A percentile compares a stretch with the other conserved stretches of the same genome.
Evolutionary conservation across 2,113 vertebrate species (phyloP).

Genomic region (Nothobranchius furzeri): DNA sequence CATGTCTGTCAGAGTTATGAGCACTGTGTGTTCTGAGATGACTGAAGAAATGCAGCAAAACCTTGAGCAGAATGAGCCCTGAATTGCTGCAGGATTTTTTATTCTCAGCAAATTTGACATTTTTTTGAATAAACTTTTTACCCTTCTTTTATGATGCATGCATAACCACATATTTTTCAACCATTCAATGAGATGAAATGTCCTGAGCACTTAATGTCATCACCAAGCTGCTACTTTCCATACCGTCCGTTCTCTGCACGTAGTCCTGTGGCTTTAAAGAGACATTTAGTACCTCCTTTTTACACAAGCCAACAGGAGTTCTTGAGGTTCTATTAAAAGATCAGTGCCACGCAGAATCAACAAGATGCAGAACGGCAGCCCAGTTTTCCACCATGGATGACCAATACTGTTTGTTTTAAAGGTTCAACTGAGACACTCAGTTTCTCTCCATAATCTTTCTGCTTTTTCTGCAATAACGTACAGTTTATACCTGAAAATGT

Average conservation of each 20-base stretch:
- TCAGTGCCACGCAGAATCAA: background rate
- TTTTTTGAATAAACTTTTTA: constrained; percentile 20
- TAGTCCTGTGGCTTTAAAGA: background rate
- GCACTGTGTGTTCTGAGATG: constrained; percentile 26
- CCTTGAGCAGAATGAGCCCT: constrained; percentile 34
- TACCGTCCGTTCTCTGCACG: constrained; percentile 5
- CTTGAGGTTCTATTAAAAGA: background rate
- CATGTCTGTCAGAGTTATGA: constrained; percentile 58
- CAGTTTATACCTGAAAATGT: background rate
- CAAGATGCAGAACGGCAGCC: background rate
- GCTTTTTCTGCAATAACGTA: background rate
- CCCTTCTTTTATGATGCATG: background rate
- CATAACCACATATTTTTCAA: constrained; percentile 15
- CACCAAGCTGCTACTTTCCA: constrained; percentile 26
- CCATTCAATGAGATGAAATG: constrained; percentile 31
- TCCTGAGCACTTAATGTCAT: constrained; percentile 59
- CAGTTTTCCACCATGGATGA: background rate
- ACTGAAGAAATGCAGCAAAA: constrained; percentile 52
- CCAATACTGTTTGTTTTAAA: background rate
- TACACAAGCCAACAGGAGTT: background rate
- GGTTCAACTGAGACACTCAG: background rate
- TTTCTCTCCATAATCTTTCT: background rate
- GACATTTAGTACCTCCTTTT: background rate
- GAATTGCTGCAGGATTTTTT: constrained; percentile 21
- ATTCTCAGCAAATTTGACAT: background rate